Conservation (phyloP, 2,797 vertebrate species). For the Cyclopterus lumpus region DNA sequence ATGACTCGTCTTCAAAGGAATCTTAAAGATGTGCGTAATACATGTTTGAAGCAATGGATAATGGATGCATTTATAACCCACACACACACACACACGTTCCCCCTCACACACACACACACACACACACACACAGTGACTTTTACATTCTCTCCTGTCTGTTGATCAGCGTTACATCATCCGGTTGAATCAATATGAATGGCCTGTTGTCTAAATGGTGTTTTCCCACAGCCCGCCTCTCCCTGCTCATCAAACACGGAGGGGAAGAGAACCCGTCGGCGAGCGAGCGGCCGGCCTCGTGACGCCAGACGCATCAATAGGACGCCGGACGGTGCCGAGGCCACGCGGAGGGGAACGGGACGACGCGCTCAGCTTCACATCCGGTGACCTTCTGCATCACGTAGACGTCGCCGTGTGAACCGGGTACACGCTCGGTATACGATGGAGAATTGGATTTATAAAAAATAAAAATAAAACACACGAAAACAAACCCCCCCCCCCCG, state of each 20-base stretch:
- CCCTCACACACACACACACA: neutral
- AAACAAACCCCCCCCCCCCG: too few relatives aligned
- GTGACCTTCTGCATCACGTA: neutral
- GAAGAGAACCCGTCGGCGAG: constrained; percentile 89
- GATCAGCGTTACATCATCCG: constrained; percentile 70
- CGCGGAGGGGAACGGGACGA: too few relatives aligned
- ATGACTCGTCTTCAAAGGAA: constrained; percentile 85
- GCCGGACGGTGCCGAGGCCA: constrained; percentile 81
- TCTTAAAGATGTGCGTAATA: constrained; percentile 78
- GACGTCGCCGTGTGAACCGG: neutral
- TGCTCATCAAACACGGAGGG: constrained; percentile 89
- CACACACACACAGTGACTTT: constrained; percentile 46
- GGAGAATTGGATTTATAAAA: constrained; percentile 24
- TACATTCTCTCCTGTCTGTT: constrained; percentile 82
- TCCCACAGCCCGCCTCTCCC: constrained; percentile 80
- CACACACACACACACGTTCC: constrained; percentile 35
- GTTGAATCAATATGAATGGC: constrained; percentile 65
- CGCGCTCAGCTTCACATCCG: constrained; percentile 55
- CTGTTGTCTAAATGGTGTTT: constrained; percentile 61
- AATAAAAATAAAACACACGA: too few relatives aligned
- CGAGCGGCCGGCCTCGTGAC: constrained; percentile 89
- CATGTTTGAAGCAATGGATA: constrained; percentile 77
- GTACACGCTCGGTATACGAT: constrained; percentile 7
- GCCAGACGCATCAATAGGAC: constrained; percentile 89
- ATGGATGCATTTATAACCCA: constrained; percentile 71